Base-by-base conservation (phyloP, 2,113 vertebrate genomes). In the Callipepla californica region DNA sequence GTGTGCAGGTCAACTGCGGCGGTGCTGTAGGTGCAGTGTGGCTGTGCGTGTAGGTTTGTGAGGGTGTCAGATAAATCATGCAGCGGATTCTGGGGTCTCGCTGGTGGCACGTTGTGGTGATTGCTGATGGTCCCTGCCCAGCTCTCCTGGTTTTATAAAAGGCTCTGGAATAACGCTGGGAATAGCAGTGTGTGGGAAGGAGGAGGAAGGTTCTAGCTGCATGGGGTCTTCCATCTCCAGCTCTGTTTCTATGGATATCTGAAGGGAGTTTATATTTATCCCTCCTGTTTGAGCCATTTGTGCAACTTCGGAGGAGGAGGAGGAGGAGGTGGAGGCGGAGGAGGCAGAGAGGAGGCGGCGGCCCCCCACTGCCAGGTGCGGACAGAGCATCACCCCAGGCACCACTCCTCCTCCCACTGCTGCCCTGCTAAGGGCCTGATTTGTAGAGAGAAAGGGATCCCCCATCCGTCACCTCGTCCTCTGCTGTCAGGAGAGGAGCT, bases 241-340 rank as follows among this genome's bases (percentile, higher is more conserved):
- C 94, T 94, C 94, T 95, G 96, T 96, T 96, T 95, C 95, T 96
- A 96, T 96, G 96, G 95, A 96, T 96, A 96, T 96, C 90, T 91
- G 77, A 95, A 83, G 57, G 70, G 87, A 95, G 94, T 95, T 96
- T 95, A 95, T 95, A 96, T 96, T 95, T 95, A 96, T 94, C 87
- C 81, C 87, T 93, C 79, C 50, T 0, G 2, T 91, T 95, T 89
- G 93, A 91, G 92, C 94, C 90, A 32, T 92, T 66, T 75, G 76
- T 88, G 87, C 87, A 95, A 94, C 82, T 94, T 90, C 28, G 48
- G 69, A 84, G 70, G 62, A 79, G 76, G 50, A 90, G 51, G 50
- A 55, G 62, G 38, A 42, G 50, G 50, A 55, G 42, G 40, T 10
- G 38, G 78, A 83, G 57, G 57, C 74, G 70, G 73, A 79, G 68